A percentile compares a stretch with the other conserved stretches of the same genome.
These are phyloP conservation scores for Branchipolynoe longqiensis DNA, from an alignment of 2,888 invertebrate genomes.

Conservation along the genomic window DNA sequence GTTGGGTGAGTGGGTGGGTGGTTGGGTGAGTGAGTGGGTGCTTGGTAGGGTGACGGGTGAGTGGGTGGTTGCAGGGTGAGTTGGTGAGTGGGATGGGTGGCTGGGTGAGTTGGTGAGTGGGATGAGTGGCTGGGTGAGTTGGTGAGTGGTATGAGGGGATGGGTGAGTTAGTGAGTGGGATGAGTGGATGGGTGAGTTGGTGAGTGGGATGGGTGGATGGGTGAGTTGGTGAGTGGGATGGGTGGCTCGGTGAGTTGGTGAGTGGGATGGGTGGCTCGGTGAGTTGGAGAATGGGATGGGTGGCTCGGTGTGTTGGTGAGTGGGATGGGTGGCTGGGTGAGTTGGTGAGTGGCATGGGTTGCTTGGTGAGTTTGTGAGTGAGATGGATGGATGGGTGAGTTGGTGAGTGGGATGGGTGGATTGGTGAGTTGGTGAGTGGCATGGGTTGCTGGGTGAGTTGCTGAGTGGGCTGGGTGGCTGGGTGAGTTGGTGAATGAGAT, in stretches of 20 bases:
- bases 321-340: background rate
- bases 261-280: too few relatives aligned
- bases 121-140: background rate
- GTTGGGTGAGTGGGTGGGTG: background rate
- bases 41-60: background rate
- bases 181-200: background rate
- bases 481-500: background rate
- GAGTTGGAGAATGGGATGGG: too few relatives aligned
- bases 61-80: background rate
- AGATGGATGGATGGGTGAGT: background rate
- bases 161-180: background rate
- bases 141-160: background rate
- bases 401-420: background rate
- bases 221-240: background rate
- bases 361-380: slow-evolving; percentile 2
- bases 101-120: background rate
- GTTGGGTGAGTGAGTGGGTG: background rate
- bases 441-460: background rate
- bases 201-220: background rate
- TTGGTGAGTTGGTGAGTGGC: background rate
- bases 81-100: background rate
- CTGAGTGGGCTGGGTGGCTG: background rate
- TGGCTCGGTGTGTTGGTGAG: background rate
- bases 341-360: background rate
- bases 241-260: too few relatives aligned